Evolutionary conservation across 2,113 vertebrate genomes (phyloP).

Genomic region (Octodon degus): DNA sequence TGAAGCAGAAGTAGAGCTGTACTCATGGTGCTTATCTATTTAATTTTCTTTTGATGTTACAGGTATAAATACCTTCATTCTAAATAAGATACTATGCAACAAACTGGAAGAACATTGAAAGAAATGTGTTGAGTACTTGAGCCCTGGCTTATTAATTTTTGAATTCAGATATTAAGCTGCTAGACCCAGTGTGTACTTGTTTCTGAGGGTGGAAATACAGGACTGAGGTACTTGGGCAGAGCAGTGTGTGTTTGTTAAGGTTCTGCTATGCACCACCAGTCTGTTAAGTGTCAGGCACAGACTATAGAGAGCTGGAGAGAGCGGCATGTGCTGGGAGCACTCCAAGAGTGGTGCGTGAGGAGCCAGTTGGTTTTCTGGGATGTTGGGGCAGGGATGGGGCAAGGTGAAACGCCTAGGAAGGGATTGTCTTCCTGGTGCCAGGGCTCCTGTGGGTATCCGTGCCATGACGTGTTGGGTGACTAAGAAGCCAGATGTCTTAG

Average conservation of each 20-base stretch:
- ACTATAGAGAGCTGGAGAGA: not conserved
- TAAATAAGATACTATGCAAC: not conserved
- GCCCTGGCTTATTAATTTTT: not conserved
- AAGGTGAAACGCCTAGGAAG: not conserved
- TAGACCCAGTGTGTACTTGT: not conserved
- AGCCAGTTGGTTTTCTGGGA: not conserved
- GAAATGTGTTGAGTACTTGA: not conserved
- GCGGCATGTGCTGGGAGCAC: accelerated
- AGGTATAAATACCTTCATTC: not conserved
- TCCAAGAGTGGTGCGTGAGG: not conserved
- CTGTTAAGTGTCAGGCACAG: not conserved
- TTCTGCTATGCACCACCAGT: not conserved
- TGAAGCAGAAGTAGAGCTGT: constrained; percentile 36
- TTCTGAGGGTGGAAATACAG: not conserved
- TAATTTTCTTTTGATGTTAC: not conserved
- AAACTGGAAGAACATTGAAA: constrained; percentile 26
- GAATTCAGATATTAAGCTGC: not conserved
- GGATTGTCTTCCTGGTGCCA: not conserved
- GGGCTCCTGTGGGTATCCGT: not conserved
- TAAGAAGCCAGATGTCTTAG: not conserved
- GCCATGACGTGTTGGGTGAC: not conserved
- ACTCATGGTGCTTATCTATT: not conserved
- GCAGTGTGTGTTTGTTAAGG: not conserved
- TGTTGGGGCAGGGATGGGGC: not conserved
- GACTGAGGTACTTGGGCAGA: not conserved